Evolutionary conservation across 2,797 vertebrate species (phyloP).

Genomic region (Parotocinclus haroldoi): DNA sequence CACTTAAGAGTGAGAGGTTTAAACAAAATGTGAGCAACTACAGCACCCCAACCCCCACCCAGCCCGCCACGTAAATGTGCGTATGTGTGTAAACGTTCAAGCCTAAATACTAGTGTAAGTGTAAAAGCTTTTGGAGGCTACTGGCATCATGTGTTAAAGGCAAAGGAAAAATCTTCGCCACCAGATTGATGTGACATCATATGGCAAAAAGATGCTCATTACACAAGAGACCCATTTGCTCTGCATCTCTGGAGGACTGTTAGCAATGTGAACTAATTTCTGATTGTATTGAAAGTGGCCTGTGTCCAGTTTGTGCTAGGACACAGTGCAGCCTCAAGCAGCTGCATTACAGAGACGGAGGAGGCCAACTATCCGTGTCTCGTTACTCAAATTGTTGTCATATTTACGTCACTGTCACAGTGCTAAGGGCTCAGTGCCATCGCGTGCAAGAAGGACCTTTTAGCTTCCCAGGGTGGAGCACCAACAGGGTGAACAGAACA

Average conservation of each 20-base stretch:
- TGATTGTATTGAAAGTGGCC: neutral
- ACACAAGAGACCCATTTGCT: neutral
- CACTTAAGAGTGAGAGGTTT: too few relatives aligned
- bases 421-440: conserved; percentile 19
- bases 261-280: neutral
- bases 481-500: neutral
- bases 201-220: too few relatives aligned
- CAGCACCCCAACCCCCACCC: too few relatives aligned
- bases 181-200: too few relatives aligned
- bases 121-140: too few relatives aligned
- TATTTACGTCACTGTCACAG: conserved; percentile 14
- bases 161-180: too few relatives aligned
- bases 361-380: conserved; percentile 9
- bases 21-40: too few relatives aligned
- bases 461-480: neutral
- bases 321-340: conserved; percentile 4
- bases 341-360: neutral
- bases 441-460: neutral
- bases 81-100: too few relatives aligned
- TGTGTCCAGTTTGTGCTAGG: neutral
- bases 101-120: too few relatives aligned
- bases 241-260: neutral
- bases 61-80: too few relatives aligned
- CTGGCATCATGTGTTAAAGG: too few relatives aligned
- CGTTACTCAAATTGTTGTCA: conserved; percentile 12